Conservation (phyloP, 1,140 invertebrate genomes). For the Drosophila sproati region DNA sequence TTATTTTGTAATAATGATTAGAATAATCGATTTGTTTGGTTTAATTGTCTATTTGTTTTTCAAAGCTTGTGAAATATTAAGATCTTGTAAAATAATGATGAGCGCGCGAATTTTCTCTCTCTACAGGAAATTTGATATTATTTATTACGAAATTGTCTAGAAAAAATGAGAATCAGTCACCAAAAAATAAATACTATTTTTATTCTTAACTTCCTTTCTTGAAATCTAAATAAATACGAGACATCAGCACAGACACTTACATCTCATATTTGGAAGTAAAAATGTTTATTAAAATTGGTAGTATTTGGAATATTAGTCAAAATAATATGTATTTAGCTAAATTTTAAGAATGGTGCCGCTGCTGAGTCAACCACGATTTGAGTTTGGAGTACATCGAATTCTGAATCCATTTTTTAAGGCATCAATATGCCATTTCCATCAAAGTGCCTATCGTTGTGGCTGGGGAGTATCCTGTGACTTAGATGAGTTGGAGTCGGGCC, state of each 20-base stretch:
- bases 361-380: background rate
- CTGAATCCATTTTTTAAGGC: background rate
- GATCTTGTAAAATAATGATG: background rate
- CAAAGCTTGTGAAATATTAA: background rate
- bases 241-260: background rate
- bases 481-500: constrained; percentile 17
- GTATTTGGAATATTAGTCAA: constrained; percentile 7
- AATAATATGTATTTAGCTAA: constrained; percentile 1
- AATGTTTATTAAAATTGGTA: background rate
- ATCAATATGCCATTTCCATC: background rate
- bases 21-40: background rate
- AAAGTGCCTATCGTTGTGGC: background rate
- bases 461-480: background rate
- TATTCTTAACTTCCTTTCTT: no score
- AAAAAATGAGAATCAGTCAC: no score
- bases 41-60: background rate
- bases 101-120: background rate
- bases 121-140: background rate
- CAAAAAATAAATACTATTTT: no score
- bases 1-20: background rate
- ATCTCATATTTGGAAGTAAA: background rate
- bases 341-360: background rate
- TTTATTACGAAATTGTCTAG: no score
- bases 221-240: no score
- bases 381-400: background rate